Evolutionary conservation across 2,797 vertebrate genomes (phyloP), one percentile per base, ranked within the genome.

Genomic region (Anabacerthia variegaticeps): DNA sequence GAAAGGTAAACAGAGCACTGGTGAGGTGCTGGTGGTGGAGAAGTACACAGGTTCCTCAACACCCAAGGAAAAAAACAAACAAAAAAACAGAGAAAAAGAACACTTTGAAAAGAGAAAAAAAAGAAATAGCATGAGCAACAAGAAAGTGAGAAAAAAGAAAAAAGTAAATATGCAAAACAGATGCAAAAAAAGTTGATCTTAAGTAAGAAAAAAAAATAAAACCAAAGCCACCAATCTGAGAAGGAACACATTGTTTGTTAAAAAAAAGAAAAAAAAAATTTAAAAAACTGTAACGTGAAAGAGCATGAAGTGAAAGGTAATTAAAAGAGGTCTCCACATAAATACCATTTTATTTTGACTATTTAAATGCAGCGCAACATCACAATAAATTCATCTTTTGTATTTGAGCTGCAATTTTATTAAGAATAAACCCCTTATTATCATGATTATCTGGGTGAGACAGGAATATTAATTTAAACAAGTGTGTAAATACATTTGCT

Each of bases 391-490:
- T 80, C 0, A 0, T 21, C 67, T 69, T 75, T 17, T 77, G 27
- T 48, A 65, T 75, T 28, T 69, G 34, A 90, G 36, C 28, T 74
- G 67, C 34, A 85, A 15, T 93, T 94, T 81, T 73, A 93, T 74
- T 63, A 26, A 43, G 82, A 89, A 74, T 67, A 77, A 87, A 56
- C 24, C 16, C 48, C 30, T 81, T 32, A 46, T 90, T 82, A 89
- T 72, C 92, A 26, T 71, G 6, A 91, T 78, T 79, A 94, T 85
- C 59, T 84, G 58, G 51, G 80, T 72, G 88, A 26, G 28, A 71
- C n/a, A 78, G 12, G 43, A 90, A 88, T 88, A 96, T 84, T 93
- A 86, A 94, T 75, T 95, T 68, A 68, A 86, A 81, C 24, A 81
- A 86, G 36, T 12, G 3, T 73, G n/a, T 89, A 89, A 87, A 87